A percentile compares a stretch with the other conserved stretches of the same genome.
Evolutionary conservation across 1,140 invertebrate genomes (phyloP).

Genomic region (Oedothorax gibbosus): DNA sequence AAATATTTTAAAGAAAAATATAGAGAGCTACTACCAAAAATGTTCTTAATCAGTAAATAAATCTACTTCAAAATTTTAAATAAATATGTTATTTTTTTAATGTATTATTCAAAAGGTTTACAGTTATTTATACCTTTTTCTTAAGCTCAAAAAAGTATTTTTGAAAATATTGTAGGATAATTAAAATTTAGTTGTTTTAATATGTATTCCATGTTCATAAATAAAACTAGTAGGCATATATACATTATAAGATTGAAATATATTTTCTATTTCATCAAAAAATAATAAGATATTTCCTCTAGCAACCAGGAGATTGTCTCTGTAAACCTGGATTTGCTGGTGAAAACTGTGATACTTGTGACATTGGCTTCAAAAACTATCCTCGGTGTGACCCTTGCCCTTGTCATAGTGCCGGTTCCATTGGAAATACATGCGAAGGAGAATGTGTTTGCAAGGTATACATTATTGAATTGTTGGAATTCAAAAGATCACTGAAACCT

Average conservation of each 20-base stretch:
- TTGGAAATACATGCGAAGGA: conserved; percentile 81
- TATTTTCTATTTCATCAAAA: background rate
- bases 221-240: too few species aligned
- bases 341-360: conserved; percentile 84
- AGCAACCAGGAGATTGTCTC: conserved; percentile 79
- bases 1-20: too few species aligned
- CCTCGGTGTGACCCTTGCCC: conserved; percentile 84
- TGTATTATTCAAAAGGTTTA: too few species aligned
- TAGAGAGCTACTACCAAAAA: too few species aligned
- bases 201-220: too few species aligned
- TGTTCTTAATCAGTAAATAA: too few species aligned
- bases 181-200: too few species aligned
- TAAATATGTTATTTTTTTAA: too few species aligned
- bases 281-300: background rate
- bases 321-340: conserved; percentile 88
- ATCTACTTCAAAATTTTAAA: too few species aligned
- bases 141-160: too few species aligned
- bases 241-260: background rate
- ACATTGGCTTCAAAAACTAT: conserved; percentile 81
- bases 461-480: background rate
- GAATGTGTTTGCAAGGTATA: conserved; percentile 85
- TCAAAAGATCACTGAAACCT: background rate
- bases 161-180: too few species aligned
- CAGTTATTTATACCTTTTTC: too few species aligned
- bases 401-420: conserved; percentile 81